Evolutionary conservation across 2,113 vertebrate genomes (phyloP).

Genomic region (Electrona antarctica): DNA sequence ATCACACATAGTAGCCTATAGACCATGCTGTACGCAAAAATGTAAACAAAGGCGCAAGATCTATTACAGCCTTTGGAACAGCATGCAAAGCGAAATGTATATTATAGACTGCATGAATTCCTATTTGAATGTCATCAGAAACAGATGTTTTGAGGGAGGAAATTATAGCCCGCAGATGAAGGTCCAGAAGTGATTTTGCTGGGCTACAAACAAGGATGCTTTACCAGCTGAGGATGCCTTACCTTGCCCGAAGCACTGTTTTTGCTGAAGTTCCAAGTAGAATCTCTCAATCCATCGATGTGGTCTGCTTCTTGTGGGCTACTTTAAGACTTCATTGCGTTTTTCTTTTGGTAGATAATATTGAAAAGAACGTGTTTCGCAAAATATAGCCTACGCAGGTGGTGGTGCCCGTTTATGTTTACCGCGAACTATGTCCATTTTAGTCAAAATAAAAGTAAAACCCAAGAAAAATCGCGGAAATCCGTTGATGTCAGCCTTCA

Average conservation of each 20-base stretch:
- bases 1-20: neutral
- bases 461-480: slow-evolving; percentile 6
- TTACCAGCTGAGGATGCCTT: slow-evolving; percentile 24
- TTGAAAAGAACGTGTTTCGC: neutral
- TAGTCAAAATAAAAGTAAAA: neutral
- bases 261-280: slow-evolving; percentile 43
- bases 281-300: slow-evolving; percentile 71
- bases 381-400: slow-evolving; percentile 35
- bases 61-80: no score
- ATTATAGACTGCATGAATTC: no score
- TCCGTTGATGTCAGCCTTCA: slow-evolving; percentile 21
- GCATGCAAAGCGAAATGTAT: no score
- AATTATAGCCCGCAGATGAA: no score
- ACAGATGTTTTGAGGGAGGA: no score
- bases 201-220: no score
- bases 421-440: neutral
- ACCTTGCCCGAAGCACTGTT: slow-evolving; percentile 77
- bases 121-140: no score
- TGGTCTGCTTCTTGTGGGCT: slow-evolving; percentile 18
- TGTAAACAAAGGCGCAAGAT: slow-evolving; percentile 39
- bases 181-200: no score
- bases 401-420: slow-evolving; percentile 50
- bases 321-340: slow-evolving; percentile 6
- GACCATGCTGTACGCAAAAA: slow-evolving; percentile 34
- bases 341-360: neutral